Evolutionary conservation across 2,113 vertebrate genomes (phyloP), one percentile per base, ranked within the genome.

Genomic region (Bos indicus): DNA sequence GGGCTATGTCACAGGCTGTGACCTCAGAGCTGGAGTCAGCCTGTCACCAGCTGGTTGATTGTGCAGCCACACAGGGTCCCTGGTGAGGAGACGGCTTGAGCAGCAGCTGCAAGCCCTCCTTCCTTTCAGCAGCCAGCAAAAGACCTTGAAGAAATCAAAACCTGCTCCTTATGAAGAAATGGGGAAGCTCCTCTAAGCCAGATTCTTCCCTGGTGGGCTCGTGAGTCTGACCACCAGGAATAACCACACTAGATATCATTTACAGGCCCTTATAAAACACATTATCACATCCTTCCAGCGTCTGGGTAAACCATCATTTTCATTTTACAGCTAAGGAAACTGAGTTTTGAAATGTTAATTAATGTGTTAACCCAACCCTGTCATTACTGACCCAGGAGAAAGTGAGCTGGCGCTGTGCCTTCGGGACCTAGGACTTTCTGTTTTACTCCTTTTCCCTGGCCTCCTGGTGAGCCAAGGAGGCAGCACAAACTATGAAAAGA

Each of bases 121-220:
- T 60, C 26, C 57, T 77, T 88, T 60, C 13, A 33, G 87, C 64
- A 97, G 51, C 56, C 33, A 62, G 48, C 67, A 48, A 88, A 90
- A 54, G 60, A 74, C 43, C 88, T 46, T 87, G 85, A 96, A 62
- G 62, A 97, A 88, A 84, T 83, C 10, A 81, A 86, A 97, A 94
- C 51, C 43, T 81, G 43, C 36, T 95, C 43, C 56, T 89, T 33
- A 26, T 52, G 17, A 86, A 87, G 90, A 81, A 78, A 33, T 25
- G 30, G 28, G 83, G 71, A 86, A 88, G 91, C 26, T 16, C 51
- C 36, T 51, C 6, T 48, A 88, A 90, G 25, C 57, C 87, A 36
- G 40, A 2, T 25, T 96, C 60, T 86, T 87, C 40, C 57, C 57
- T 54, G 71, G 28, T 80, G 46, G 87, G 84, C 64, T 83, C 54